Percentiles rank a stretch among this genome's conserved stretches.
phyloP scores from a whole-genome alignment of 2,797 vertebrate genomes.

The Fistularia tabacaria region DNA sequence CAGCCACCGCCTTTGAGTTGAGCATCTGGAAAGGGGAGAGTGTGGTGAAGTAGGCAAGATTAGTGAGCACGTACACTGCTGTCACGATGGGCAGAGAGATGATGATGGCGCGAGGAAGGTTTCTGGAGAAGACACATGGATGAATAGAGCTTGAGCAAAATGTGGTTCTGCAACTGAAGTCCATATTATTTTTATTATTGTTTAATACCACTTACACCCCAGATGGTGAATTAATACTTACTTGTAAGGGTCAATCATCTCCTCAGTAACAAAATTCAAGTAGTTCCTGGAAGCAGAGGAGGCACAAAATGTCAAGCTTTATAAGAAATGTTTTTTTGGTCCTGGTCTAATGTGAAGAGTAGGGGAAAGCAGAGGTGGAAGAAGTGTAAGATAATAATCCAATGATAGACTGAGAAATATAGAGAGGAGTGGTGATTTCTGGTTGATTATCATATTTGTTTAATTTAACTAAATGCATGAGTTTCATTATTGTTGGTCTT shows the following conservation, averaged over 20 bases:
- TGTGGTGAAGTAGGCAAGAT: conserved; percentile 96
- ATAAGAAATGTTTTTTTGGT: not conserved
- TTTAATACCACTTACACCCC: not conserved
- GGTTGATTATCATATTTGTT: too few relatives aligned
- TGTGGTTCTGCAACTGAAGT: too few relatives aligned
- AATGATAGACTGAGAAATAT: too few relatives aligned
- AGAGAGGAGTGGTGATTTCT: too few relatives aligned
- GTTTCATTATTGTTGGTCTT: too few relatives aligned
- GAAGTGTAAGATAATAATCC: too few relatives aligned
- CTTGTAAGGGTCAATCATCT: conserved; percentile 98
- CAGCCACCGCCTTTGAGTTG: conserved; percentile 87
- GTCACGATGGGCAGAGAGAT: conserved; percentile 96
- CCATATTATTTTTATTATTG: not conserved
- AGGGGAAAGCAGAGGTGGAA: too few relatives aligned
- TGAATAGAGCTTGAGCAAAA: not conserved
- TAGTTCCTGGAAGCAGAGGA: conserved; percentile 85
- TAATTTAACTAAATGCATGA: too few relatives aligned
- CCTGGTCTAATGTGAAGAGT: too few relatives aligned
- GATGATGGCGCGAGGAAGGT: conserved; percentile 95
- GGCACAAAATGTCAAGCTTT: not conserved
- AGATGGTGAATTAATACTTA: conserved; percentile 51
- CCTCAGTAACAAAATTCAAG: conserved; percentile 97
- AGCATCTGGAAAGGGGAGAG: conserved; percentile 85
- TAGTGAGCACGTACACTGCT: conserved; percentile 91
- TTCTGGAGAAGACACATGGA: conserved; percentile 67